Percentiles rank a stretch among this genome's conserved stretches.
Conservation (phyloP, 2,113 vertebrate genomes). For the Petroica traversi region DNA sequence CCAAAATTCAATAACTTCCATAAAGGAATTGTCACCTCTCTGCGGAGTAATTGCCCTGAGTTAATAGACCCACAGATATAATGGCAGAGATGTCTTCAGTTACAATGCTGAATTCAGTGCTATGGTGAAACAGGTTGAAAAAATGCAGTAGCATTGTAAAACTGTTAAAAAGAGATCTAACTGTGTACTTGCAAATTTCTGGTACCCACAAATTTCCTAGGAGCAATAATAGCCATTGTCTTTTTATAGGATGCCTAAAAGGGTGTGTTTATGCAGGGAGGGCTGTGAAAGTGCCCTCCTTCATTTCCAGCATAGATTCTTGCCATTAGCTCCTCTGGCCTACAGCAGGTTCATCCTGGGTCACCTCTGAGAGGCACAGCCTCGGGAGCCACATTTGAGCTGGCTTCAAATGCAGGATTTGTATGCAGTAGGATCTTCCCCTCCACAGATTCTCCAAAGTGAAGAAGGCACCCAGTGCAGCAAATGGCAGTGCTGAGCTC, state of each 20-base stretch:
- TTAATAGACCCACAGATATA: slow-evolving; percentile 15
- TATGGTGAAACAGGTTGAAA: not conserved
- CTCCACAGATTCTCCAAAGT: not conserved
- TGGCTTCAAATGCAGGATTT: not conserved
- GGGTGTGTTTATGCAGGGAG: not conserved
- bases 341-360: not conserved
- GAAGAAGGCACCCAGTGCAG: not conserved
- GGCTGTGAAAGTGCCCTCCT: not conserved
- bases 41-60: slow-evolving; percentile 32
- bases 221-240: not conserved
- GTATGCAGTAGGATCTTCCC: not conserved
- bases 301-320: not conserved
- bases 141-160: not conserved
- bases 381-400: not conserved
- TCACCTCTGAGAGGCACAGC: not conserved
- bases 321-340: not conserved
- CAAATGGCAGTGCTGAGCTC: not conserved
- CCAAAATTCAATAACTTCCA: slow-evolving; percentile 47
- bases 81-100: not conserved
- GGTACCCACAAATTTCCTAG: not conserved
- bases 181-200: not conserved
- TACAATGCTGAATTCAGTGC: not conserved
- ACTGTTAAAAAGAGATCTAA: not conserved
- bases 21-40: slow-evolving; percentile 30
- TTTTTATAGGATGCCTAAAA: not conserved